phyloP scores from a whole-genome alignment of 2,113 vertebrate species.

The Gadus chalcogrammus region DNA sequence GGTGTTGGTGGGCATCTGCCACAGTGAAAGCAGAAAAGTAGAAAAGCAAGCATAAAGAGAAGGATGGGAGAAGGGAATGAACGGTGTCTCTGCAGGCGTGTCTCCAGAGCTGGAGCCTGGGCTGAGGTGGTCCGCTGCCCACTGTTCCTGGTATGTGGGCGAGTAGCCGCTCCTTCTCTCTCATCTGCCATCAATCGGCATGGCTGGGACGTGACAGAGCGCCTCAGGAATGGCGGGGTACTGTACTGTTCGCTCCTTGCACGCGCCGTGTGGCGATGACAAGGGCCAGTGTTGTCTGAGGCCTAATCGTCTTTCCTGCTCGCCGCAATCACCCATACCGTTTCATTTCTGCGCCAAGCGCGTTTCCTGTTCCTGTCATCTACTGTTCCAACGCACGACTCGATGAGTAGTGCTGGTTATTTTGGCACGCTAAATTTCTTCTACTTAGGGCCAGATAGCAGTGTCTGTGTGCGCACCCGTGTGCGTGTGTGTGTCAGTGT shows the following conservation, averaged over 20 bases:
- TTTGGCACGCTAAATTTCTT: background rate
- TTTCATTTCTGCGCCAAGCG: background rate
- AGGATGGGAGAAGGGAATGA: background rate
- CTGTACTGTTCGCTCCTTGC: background rate
- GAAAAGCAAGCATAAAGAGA: background rate
- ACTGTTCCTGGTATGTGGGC: background rate
- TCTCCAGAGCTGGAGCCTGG: background rate
- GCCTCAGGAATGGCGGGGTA: background rate
- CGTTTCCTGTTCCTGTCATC: background rate
- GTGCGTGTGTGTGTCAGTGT: conserved; percentile 19
- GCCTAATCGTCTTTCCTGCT: background rate
- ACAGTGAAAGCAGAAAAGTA: too few relatives aligned
- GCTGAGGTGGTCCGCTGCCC: too few relatives aligned
- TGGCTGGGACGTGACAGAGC: background rate
- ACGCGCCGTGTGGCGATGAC: background rate
- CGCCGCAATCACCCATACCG: background rate
- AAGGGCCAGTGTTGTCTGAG: background rate
- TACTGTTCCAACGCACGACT: background rate
- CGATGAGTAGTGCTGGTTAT: background rate
- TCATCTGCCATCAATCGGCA: background rate
- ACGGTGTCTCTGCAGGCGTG: background rate
- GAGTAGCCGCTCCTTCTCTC: too few relatives aligned
- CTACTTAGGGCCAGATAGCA: background rate
- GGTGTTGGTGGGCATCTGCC: too few relatives aligned
- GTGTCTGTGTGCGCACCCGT: conserved; percentile 8